Percentiles rank a stretch among this genome's conserved stretches.
phyloP scores from a whole-genome alignment of 2,888 invertebrate genomes.

The Apocheima hispidaria region DNA sequence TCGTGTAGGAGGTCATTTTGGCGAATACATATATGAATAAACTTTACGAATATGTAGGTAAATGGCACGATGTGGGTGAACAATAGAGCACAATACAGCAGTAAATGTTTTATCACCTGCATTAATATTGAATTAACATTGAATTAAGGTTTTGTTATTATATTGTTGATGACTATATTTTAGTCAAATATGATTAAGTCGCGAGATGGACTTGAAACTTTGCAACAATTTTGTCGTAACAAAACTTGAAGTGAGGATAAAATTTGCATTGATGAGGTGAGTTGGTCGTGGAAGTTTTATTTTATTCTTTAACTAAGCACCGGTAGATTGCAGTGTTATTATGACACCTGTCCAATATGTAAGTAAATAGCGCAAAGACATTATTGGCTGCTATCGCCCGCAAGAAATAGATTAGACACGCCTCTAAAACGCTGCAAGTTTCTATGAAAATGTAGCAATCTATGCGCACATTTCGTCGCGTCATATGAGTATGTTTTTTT shows the following conservation, averaged over 20 bases:
- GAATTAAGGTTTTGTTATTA: constrained; percentile 12
- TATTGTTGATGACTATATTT: background rate
- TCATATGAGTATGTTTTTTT: constrained; percentile 18
- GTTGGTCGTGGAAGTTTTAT: background rate
- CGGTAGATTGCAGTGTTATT: constrained; percentile 13
- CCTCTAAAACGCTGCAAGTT: constrained; percentile 48
- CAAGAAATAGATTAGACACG: constrained; percentile 60
- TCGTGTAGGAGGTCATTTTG: constrained; percentile 64
- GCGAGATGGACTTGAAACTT: background rate
- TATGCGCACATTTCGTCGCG: constrained; percentile 35
- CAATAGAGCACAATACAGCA: constrained; percentile 53
- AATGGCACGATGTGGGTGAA: constrained; percentile 56
- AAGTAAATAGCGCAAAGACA: constrained; percentile 41
- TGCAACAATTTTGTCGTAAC: background rate
- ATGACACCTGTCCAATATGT: constrained; percentile 35
- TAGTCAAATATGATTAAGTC: background rate
- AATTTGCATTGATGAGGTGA: background rate
- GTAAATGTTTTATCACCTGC: constrained; percentile 49
- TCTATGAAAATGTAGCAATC: constrained; percentile 52
- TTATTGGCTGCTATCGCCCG: constrained; percentile 34
- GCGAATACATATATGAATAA: constrained; percentile 52
- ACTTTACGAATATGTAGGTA: constrained; percentile 23
- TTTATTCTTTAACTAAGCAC: background rate
- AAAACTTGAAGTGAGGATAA: background rate
- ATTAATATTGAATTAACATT: constrained; percentile 23